A percentile compares a stretch with the other conserved stretches of the same genome.
phyloP scores from a whole-genome alignment of 2,797 vertebrate genomes.

The Nyctalus aviator region DNA sequence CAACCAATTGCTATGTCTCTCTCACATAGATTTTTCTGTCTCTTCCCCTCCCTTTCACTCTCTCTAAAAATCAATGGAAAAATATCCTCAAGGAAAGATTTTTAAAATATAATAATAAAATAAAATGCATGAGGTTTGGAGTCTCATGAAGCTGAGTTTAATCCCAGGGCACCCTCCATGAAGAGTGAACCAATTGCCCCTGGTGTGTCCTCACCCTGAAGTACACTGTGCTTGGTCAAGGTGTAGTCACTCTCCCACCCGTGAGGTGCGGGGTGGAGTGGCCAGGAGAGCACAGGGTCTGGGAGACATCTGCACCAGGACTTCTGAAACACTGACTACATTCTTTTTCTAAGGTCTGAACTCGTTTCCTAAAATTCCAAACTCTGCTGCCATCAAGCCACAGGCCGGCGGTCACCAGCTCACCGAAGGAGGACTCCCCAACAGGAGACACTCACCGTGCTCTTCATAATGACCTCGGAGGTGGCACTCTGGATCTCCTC shows the following conservation, averaged over 20 bases:
- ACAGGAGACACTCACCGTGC: constrained; percentile 88
- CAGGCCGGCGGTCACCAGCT: accelerated
- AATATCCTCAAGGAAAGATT: no score
- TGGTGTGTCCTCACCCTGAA: not conserved
- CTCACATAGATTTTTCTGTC: not conserved
- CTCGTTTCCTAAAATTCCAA: not conserved
- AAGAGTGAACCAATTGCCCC: not conserved
- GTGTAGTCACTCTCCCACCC: accelerated
- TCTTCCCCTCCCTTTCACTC: not conserved
- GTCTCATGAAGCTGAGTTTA: not conserved
- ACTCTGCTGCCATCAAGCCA: accelerated
- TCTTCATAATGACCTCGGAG: constrained; percentile 95
- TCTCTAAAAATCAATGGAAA: not conserved
- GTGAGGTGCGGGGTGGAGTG: accelerated
- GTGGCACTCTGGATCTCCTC: constrained; percentile 94
- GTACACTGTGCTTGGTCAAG: accelerated
- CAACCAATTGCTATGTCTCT: not conserved
- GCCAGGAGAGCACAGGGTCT: not conserved
- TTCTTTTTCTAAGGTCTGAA: not conserved
- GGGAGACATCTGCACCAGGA: accelerated
- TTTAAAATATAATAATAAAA: not conserved
- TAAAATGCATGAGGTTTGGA: not conserved
- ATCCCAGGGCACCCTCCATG: not conserved
- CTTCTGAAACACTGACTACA: not conserved
- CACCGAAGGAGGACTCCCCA: accelerated